Evolutionary conservation across 2,888 invertebrate species (phyloP), one percentile per base, ranked within the genome.

Genomic region (Byasa hedistus): DNA sequence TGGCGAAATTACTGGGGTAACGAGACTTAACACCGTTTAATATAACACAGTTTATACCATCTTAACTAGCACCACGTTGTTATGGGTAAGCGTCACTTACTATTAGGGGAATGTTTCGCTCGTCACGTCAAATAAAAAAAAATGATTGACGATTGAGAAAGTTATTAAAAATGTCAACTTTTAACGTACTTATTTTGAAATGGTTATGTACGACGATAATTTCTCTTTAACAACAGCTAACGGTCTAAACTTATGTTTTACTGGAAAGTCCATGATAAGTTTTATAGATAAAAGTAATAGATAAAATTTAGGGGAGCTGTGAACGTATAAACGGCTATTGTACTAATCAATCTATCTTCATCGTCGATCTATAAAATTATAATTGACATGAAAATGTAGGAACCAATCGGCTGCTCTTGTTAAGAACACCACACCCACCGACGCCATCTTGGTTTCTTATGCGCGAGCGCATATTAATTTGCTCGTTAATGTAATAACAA

Each of bases 391-490:
- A 73, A 75, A 69, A 68, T 32, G 57, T 57, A 51, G 72, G 58
- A 76, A 75, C 91, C 91, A 90, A 91, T 91, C 84, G 81, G 80
- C 79, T 75, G 71, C 68, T 79, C 72, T 74, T 78, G 70, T 74
- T 73, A 61, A 74, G 69, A 72, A 76, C 75, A 82, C 84, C 88
- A 86, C 91, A 76, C 91, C 91, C 90, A 87, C 84, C 65, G 79
- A 70, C 80, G 90, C 90, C 91, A 90, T 91, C 78, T 87, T 88
- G 81, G 32, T 70, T 71, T 68, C 59, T 65, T 62, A 77, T 84
- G 87, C 87, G 86, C 80, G 72, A 68, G 81, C 78, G 85, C 85
- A 81, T 79, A 79, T 78, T 81, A 82, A 82, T 81, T 76, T 80
- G 72, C 75, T 78, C 74, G 78, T 80, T 81, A 78, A 69, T 69